phyloP scores from a whole-genome alignment of 2,113 vertebrate genomes.

The Siphamia tubifer region DNA sequence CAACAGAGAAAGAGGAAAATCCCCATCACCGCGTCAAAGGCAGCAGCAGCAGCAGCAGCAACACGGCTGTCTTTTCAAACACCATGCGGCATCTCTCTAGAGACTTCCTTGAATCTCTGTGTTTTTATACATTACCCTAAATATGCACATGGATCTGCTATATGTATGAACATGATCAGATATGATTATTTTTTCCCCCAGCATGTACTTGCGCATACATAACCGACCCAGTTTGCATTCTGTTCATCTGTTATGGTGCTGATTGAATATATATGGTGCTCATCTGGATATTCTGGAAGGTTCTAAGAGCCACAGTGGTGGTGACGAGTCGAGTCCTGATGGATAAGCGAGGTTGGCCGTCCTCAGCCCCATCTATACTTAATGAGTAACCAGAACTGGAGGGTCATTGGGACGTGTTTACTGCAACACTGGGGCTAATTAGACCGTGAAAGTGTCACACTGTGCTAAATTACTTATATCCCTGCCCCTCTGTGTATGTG shows the following conservation, averaged over 20 bases:
- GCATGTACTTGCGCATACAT: neutral
- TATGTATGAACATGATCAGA: neutral
- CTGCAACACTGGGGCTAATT: constrained; percentile 72
- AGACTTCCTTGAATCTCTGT: constrained; percentile 10
- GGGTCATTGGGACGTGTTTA: constrained; percentile 71
- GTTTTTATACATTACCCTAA: neutral
- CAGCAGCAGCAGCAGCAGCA: constrained; percentile 28
- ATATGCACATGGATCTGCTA: neutral
- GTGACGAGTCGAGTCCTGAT: constrained; percentile 26
- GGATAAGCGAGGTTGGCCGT: constrained; percentile 34
- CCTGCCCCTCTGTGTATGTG: constrained; percentile 10
- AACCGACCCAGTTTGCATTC: neutral
- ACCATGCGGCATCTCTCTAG: constrained; percentile 22
- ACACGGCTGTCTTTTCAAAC: neutral
- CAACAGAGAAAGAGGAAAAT: constrained; percentile 66
- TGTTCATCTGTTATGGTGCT: neutral
- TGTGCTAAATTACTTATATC: constrained; percentile 70
- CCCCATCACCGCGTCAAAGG: constrained; percentile 58
- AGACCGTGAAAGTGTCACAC: constrained; percentile 74
- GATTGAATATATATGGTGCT: neutral
- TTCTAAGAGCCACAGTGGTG: neutral
- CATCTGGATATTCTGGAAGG: constrained; percentile 12
- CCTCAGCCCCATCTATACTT: constrained; percentile 56
- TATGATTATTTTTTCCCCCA: neutral
- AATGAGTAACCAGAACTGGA: constrained; percentile 61